Percentiles rank a stretch among this genome's conserved stretches.
These are phyloP conservation scores for Archaeoteleia sp. DNA, from an alignment of 2,888 invertebrate species.

Conservation along the genomic window DNA sequence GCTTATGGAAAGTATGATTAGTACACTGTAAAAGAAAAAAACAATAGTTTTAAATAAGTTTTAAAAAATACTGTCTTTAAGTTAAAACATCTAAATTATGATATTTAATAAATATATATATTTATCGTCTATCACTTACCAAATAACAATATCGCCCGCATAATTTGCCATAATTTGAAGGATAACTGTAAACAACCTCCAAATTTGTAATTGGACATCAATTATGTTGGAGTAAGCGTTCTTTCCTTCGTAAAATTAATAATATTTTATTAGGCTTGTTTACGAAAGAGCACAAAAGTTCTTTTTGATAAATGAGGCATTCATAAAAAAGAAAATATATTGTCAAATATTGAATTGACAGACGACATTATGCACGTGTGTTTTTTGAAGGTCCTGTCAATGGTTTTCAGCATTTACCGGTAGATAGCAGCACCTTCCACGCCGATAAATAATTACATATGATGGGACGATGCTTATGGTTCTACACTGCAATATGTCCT, in stretches of 20 bases:
- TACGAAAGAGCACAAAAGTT: not conserved
- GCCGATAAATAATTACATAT: too few species aligned
- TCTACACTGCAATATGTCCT: too few species aligned
- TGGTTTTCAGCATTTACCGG: too few species aligned
- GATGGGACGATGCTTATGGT: too few species aligned
- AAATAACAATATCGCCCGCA: conserved; percentile 71
- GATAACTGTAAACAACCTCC: conserved; percentile 38
- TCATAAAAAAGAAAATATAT: not conserved
- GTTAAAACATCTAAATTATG: conserved; percentile 3
- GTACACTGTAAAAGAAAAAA: conserved; percentile 69
- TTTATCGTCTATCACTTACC: conserved; percentile 61
- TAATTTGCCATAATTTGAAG: conserved; percentile 69
- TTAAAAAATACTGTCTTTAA: too few species aligned
- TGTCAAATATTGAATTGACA: conserved; percentile 3
- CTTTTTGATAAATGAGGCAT: not conserved
- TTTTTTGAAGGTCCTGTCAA: conserved; percentile 1
- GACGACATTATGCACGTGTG: conserved; percentile 28
- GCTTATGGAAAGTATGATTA: conserved; percentile 74
- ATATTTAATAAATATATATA: not conserved
- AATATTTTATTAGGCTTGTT: not conserved
- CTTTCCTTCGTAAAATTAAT: not conserved
- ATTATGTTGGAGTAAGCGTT: conserved; percentile 2
- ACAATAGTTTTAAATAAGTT: conserved; percentile 20
- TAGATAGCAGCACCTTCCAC: too few species aligned
- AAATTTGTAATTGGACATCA: conserved; percentile 30